Evolutionary conservation across 1,140 invertebrate species (phyloP), one percentile per base, ranked within the genome.

Genomic region (Eupristina koningsbergeri): DNA sequence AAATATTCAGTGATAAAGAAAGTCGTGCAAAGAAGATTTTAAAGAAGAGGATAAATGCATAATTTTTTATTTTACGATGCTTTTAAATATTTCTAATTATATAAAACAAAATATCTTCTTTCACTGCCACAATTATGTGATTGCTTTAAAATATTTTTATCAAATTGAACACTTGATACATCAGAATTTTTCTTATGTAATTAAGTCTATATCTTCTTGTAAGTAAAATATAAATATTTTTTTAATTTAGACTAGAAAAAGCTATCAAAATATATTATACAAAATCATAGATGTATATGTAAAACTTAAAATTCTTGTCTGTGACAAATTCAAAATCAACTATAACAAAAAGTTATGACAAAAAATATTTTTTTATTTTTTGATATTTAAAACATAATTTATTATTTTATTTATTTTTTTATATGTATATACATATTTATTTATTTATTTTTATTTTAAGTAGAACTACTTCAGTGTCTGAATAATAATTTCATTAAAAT

Each of bases 101-200:
- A 71, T 29, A 29, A 79, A 74, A 82, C 45, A 53, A 75, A 76
- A 80, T n/a, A 67, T 76, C 83, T 80, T 84, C 77, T 84, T 84
- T 79, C 78, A 80, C 83, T 84, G 83, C 78, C 83, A 84, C 41
- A 84, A 80, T 64, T 76, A 58, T 22, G 67, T 76, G 83, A 41
- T 76, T 74, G 15, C 53, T 50, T 80, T 75, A 9, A 75, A 74
- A 84, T 63, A 73, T 63, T 82, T 81, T 61, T 67, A 63, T 77
- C 22, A 76, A 69, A 63, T 47, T 34, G 39, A 79, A 67, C 47
- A 19, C 9, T 36, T 39, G 34, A 76, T 50, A 3, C 9, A 63
- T 64, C 31, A 50, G 29, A 71, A 80, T 75, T 64, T 31, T 64
- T 75, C 73, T 31, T 36, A 82, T 50, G 26, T 76, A 75, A 61